Conservation (phyloP, 2,113 vertebrate species). For the Aleadryas rufinucha region DNA sequence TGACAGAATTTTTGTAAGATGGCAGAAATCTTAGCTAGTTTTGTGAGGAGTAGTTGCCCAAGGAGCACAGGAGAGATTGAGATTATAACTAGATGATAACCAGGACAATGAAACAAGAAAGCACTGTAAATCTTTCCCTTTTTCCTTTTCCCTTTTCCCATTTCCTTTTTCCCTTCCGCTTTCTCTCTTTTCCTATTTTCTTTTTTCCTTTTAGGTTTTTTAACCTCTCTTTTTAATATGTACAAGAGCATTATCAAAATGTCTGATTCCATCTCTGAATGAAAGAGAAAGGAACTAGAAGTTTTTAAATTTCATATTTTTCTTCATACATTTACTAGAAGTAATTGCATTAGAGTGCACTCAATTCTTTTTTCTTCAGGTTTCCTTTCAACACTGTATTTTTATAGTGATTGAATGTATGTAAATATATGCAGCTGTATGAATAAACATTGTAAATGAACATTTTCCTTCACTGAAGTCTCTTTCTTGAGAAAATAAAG, state of each 20-base stretch:
- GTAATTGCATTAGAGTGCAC: not conserved
- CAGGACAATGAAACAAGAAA: not conserved
- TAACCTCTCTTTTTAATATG: not conserved
- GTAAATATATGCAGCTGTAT: not conserved
- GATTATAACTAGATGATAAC: not conserved
- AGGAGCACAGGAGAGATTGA: not conserved
- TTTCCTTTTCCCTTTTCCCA: not conserved
- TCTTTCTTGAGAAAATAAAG: not conserved
- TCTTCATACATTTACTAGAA: not conserved
- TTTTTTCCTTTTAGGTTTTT: not conserved
- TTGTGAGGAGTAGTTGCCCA: not conserved
- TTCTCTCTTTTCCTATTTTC: not conserved
- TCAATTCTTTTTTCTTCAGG: not conserved
- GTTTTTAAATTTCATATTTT: not conserved
- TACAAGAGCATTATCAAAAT: not conserved
- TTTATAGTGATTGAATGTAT: not conserved
- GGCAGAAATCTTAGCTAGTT: not conserved
- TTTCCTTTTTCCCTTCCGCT: not conserved
- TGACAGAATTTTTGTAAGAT: not conserved
- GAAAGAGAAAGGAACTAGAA: not conserved
- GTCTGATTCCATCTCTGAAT: not conserved
- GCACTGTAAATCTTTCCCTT: not conserved
- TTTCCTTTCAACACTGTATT: not conserved
- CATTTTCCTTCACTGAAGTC: not conserved
- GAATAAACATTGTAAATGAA: not conserved